Percentiles rank a stretch among this genome's conserved stretches.
Evolutionary conservation across 1,140 invertebrate genomes (phyloP).

Genomic region (Drosophila pseudoobscura): DNA sequence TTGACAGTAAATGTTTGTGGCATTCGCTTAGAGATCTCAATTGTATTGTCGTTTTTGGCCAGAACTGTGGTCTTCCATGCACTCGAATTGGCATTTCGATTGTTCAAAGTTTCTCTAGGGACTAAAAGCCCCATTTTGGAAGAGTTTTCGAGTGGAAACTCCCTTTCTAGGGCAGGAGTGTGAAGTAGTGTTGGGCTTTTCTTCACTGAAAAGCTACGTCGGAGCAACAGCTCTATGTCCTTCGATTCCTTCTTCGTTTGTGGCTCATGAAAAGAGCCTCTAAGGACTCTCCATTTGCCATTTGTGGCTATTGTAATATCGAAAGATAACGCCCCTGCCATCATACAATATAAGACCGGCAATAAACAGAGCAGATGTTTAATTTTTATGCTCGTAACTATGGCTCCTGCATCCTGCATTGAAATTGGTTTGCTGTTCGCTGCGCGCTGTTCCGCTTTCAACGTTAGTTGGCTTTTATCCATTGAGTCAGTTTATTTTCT

Average conservation of each 20-base stretch:
- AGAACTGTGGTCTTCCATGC: constrained; percentile 11
- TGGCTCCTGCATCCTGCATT: neutral
- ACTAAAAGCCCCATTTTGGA: too few relatives aligned
- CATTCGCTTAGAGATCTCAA: constrained; percentile 37
- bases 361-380: constrained; percentile 1
- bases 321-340: neutral
- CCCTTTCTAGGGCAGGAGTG: too few relatives aligned
- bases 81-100: neutral
- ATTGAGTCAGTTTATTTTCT: constrained; percentile 59
- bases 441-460: constrained; percentile 26
- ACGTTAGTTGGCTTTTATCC: constrained; percentile 56
- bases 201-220: too few relatives aligned
- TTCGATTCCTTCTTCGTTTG: too few relatives aligned
- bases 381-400: constrained; percentile 6
- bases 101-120: too few relatives aligned
- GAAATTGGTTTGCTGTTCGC: constrained; percentile 42
- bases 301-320: neutral
- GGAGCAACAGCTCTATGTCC: too few relatives aligned
- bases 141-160: too few relatives aligned
- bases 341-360: too few relatives aligned
- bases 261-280: too few relatives aligned
- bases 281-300: neutral
- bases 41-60: constrained; percentile 25
- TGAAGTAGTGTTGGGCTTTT: too few relatives aligned
- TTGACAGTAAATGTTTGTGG: constrained; percentile 36